phyloP scores from a whole-genome alignment of 2,797 vertebrate species.

The Corythornis leucogaster region DNA sequence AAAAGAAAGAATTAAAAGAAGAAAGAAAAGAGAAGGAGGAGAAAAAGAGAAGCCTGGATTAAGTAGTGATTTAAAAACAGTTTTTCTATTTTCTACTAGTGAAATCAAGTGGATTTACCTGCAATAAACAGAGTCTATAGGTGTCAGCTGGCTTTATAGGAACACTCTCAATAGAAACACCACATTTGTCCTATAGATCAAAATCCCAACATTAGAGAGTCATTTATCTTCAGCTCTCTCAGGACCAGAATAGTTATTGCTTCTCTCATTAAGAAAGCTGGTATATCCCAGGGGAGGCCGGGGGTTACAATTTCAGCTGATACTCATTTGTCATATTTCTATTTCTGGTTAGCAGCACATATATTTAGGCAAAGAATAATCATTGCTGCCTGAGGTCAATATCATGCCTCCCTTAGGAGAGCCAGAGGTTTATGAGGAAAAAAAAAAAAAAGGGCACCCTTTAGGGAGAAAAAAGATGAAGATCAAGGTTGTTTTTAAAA shows the following conservation, averaged over 20 bases:
- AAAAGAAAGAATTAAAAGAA: not conserved
- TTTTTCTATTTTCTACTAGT: not conserved
- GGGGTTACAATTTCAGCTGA: not conserved
- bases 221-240: constrained; percentile 29
- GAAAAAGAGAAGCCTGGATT: too few relatives aligned
- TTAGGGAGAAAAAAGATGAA: not conserved
- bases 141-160: not conserved
- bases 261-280: constrained; percentile 43
- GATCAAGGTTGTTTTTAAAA: not conserved
- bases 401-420: not conserved
- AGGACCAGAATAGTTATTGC: constrained; percentile 20
- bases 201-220: constrained; percentile 29
- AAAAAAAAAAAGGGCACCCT: not conserved
- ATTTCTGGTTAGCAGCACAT: not conserved
- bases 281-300: constrained; percentile 8
- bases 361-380: constrained; percentile 34
- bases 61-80: too few relatives aligned
- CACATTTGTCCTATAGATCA: constrained; percentile 40
- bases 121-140: not conserved
- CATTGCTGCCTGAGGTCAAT: constrained; percentile 10
- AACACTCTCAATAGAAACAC: not conserved
- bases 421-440: not conserved
- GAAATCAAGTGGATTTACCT: constrained; percentile 4
- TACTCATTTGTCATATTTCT: constrained; percentile 51
- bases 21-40: too few relatives aligned